Base-by-base conservation (phyloP, 1,140 invertebrate genomes). In the Procambarus virginalis region DNA sequence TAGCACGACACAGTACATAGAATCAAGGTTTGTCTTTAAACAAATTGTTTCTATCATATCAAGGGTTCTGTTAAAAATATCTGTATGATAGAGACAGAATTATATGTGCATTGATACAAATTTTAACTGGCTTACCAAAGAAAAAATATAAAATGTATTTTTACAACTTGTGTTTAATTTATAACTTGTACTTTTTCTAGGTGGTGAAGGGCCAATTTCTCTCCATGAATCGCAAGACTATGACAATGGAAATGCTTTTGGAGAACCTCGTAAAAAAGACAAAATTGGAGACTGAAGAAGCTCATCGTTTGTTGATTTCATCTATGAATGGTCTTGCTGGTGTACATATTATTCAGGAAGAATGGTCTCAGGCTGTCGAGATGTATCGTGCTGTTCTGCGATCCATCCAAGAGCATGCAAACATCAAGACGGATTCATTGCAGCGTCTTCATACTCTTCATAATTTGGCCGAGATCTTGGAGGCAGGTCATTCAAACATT, bases 171-270 rank as follows among this genome's bases (percentile, higher is more conserved):
- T 12, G 12, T 55, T 55, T 55, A 34, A 8, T 55, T 68, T 73
- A 9, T 34, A 34, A 9, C 17, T 73, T 73, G n/a, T 45, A 34
- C 34, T 0, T 20, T 73, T 48, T 51, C 34, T 84, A 92, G 91
- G 94, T 95, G 87, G 95, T 96, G 3, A 93, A 94, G 84, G 95
- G 95, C 49, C 94, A 95, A 70, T 95, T 96, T 93, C 91, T 96
- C 55, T 94, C 95, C 3, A 93, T 96, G 2, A 94, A 95, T 49
- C 95, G 95, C 91, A 93, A 92, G 92, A 95, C 95, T 10, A 94
- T 96, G 93, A 96, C 95, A 2, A 96, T 97, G 94, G 95, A 96
- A 90, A 95, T 97, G 86, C 93, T 97, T 2, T 92, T 97, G 70
- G 94, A 95, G 9, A 95, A 95, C 77, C 93, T 97, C 22, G 96